These are phyloP conservation scores for Percopsis transmontana DNA, from an alignment of 2,113 vertebrate species.

Conservation along the genomic window DNA sequence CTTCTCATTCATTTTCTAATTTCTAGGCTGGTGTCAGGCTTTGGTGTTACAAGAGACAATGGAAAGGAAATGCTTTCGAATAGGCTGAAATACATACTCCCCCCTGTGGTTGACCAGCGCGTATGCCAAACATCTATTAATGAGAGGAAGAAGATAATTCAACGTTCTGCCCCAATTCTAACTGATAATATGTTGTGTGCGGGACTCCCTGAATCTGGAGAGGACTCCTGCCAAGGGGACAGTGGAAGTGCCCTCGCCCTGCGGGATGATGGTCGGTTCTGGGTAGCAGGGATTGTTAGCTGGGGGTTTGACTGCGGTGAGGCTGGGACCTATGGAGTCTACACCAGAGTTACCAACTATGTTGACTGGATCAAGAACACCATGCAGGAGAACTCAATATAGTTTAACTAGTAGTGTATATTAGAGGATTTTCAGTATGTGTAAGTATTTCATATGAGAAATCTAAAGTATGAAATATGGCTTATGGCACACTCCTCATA, in stretches of 20 bases:
- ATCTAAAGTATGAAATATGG: too few relatives aligned
- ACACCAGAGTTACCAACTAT: constrained; percentile 59
- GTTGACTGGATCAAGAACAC: constrained; percentile 77
- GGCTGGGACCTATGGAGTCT: constrained; percentile 38
- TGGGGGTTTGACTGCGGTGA: constrained; percentile 57
- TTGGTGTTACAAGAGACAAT: constrained; percentile 19
- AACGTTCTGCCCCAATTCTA: rapidly evolving
- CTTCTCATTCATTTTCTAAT: not conserved
- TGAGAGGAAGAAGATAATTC: rapidly evolving
- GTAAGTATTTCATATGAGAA: too few relatives aligned
- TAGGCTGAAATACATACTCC: constrained; percentile 44
- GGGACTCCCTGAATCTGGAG: constrained; percentile 49
- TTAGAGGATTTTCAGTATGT: too few relatives aligned
- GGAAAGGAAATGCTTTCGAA: constrained; percentile 8
- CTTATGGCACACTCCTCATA: too few relatives aligned
- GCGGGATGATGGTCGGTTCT: not conserved
- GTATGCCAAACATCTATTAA: not conserved
- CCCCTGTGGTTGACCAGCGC: constrained; percentile 59
- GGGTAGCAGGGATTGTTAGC: constrained; percentile 69
- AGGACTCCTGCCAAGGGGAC: constrained; percentile 62
- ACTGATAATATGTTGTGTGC: constrained; percentile 73
- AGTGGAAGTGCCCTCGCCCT: constrained; percentile 50
- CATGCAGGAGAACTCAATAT: constrained; percentile 61
- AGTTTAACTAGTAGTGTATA: too few relatives aligned
- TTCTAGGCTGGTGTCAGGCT: constrained; percentile 65